Percentiles rank a stretch among this genome's conserved stretches.
phyloP scores from a whole-genome alignment of 2,797 vertebrate genomes.

The Gymnothorax javanicus region DNA sequence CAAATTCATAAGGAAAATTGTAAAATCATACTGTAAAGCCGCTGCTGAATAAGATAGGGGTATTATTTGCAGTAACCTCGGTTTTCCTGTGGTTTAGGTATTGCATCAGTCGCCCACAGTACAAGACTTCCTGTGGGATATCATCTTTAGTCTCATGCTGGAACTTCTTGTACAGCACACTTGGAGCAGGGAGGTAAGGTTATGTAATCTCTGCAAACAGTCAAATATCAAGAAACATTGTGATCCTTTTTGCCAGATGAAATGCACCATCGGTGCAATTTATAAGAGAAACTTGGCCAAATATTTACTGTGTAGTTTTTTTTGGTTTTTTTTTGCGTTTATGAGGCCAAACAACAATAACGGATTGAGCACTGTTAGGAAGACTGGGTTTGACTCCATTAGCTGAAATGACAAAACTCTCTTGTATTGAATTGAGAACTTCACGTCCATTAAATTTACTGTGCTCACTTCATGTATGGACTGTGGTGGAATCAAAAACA shows the following conservation, averaged over 20 bases:
- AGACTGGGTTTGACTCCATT: background rate
- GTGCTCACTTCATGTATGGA: background rate
- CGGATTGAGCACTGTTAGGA: too few relatives aligned
- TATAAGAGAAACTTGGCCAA: background rate
- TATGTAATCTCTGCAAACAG: background rate
- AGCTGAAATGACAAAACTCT: background rate
- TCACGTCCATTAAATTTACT: background rate
- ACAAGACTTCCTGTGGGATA: conserved; percentile 98
- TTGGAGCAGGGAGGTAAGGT: conserved; percentile 91
- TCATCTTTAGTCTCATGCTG: conserved; percentile 95
- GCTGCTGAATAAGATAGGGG: background rate
- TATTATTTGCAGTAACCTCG: background rate
- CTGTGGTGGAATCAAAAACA: background rate
- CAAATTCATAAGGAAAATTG: background rate
- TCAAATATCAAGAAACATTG: background rate
- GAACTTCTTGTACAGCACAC: conserved; percentile 96
- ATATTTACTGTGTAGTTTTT: background rate
- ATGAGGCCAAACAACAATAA: background rate
- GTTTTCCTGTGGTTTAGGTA: conserved; percentile 77
- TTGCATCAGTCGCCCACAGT: conserved; percentile 96
- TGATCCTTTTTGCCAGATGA: background rate
- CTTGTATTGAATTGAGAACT: background rate
- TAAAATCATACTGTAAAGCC: background rate
- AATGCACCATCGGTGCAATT: background rate
- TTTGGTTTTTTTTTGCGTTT: background rate